A percentile compares a stretch with the other conserved stretches of the same genome.
Conservation (phyloP, 2,888 invertebrate genomes). For the Gibbula magus region DNA sequence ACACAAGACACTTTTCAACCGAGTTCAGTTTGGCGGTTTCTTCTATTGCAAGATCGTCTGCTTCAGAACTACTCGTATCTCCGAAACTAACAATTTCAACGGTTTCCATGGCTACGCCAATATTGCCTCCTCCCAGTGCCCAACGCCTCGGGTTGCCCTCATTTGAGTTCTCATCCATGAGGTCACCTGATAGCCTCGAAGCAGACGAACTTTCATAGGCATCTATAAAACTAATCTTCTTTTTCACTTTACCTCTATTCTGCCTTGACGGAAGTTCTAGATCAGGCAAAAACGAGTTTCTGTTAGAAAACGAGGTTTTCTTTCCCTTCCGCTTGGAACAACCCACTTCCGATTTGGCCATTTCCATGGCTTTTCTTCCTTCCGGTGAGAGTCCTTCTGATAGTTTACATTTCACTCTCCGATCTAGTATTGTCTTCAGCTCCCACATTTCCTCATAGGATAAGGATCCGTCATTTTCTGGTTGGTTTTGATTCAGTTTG, state of each 20-base stretch:
- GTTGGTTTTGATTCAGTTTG: neutral
- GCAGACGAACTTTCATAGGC: slow-evolving; percentile 34
- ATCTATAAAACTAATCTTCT: slow-evolving; percentile 37
- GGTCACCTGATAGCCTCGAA: slow-evolving; percentile 42
- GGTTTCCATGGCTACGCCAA: slow-evolving; percentile 44
- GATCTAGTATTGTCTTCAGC: slow-evolving; percentile 34
- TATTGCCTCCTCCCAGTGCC: slow-evolving; percentile 43
- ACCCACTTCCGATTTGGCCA: slow-evolving; percentile 38
- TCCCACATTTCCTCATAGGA: slow-evolving; percentile 41
- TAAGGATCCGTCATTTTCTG: slow-evolving; percentile 34
- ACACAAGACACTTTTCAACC: slow-evolving; percentile 57
- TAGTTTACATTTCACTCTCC: slow-evolving; percentile 34
- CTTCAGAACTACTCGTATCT: neutral
- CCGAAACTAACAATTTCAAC: slow-evolving; percentile 46
- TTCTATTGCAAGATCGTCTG: slow-evolving; percentile 46
- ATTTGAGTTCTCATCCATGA: slow-evolving; percentile 39
- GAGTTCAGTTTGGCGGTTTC: slow-evolving; percentile 50
- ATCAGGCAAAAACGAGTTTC: neutral
- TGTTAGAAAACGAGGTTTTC: neutral
- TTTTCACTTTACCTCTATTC: slow-evolving; percentile 31
- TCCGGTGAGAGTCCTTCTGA: slow-evolving; percentile 49
- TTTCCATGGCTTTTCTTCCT: slow-evolving; percentile 49
- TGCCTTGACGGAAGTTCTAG: neutral
- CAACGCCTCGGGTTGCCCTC: slow-evolving; percentile 27
- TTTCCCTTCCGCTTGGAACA: neutral